phyloP scores from a whole-genome alignment of 2,113 vertebrate species.

The Tursiops truncatus region DNA sequence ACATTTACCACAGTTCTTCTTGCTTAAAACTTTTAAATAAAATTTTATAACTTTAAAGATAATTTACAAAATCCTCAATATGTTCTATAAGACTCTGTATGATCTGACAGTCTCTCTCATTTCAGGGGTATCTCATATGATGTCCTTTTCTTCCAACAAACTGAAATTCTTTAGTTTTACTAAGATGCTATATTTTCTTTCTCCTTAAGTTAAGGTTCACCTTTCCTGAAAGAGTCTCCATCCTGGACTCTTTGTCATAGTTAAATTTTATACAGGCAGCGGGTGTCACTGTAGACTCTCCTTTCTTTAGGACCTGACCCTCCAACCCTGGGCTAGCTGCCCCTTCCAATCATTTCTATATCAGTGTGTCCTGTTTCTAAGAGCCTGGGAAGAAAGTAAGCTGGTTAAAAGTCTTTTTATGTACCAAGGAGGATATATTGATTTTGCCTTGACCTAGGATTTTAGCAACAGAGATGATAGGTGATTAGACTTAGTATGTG shows the following conservation, averaged over 20 bases:
- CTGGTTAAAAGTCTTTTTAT: neutral
- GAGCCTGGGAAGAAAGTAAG: neutral
- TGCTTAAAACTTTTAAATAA: neutral
- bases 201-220: neutral
- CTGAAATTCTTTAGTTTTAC: neutral
- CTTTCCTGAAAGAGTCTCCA: neutral
- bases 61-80: neutral
- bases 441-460: neutral
- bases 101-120: neutral
- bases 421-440: neutral
- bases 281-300: neutral
- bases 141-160: neutral
- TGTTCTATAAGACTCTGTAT: neutral
- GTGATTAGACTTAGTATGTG: neutral
- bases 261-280: neutral
- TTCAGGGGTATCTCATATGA: neutral
- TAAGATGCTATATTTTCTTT: neutral
- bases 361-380: neutral
- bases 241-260: neutral
- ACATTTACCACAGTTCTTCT: neutral
- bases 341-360: neutral
- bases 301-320: neutral
- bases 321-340: neutral
- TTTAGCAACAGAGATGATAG: neutral
- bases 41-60: neutral